phyloP scores from a whole-genome alignment of 2,888 invertebrate species.

The Phyllotreta striolata region DNA sequence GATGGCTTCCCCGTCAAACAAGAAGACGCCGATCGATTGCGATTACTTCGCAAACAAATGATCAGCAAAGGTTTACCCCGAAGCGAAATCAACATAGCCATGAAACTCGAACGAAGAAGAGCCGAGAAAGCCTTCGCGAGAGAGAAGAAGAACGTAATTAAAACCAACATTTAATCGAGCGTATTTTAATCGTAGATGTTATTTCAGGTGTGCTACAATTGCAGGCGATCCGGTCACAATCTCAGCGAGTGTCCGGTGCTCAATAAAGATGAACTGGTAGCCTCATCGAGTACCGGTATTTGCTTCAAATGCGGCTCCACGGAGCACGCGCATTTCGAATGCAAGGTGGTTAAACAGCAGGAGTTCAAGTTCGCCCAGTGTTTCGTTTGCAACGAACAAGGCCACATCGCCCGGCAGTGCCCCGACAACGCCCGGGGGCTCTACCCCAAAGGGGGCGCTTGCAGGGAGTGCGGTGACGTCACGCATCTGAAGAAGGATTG shows the following conservation, averaged over 20 bases:
- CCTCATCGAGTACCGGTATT: conserved; percentile 69
- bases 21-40: conserved; percentile 73
- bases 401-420: conserved; percentile 88
- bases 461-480: conserved; percentile 84
- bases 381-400: conserved; percentile 87
- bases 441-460: conserved; percentile 81
- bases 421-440: conserved; percentile 84
- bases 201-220: conserved; percentile 77
- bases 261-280: conserved; percentile 62
- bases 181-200: conserved; percentile 3
- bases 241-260: conserved; percentile 82
- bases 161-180: neutral
- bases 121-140: conserved; percentile 77
- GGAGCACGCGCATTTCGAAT: conserved; percentile 81
- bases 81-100: conserved; percentile 70
- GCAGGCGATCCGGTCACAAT: conserved; percentile 80
- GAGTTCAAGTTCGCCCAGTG: conserved; percentile 85
- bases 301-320: conserved; percentile 92
- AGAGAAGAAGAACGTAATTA: conserved; percentile 74
- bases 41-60: conserved; percentile 70
- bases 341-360: conserved; percentile 71
- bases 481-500: conserved; percentile 86
- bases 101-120: conserved; percentile 74
- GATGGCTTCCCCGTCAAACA: conserved; percentile 78
- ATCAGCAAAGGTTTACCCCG: conserved; percentile 73